Conservation (phyloP, 2,888 invertebrate genomes). For the Myopa tessellatipennis region DNA sequence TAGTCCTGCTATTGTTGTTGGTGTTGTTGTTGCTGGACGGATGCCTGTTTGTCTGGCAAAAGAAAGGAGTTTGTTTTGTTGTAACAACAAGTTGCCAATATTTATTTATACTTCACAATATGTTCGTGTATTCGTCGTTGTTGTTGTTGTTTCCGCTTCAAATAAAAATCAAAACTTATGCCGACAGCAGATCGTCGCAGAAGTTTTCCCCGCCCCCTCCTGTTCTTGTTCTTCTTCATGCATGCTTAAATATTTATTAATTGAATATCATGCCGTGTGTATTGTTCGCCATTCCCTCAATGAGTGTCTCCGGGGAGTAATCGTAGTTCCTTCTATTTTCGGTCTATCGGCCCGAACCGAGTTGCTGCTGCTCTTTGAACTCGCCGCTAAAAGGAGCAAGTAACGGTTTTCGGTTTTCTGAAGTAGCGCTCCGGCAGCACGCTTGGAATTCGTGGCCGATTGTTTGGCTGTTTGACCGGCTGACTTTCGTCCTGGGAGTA, state of each 20-base stretch:
- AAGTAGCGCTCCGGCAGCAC: slow-evolving; percentile 8
- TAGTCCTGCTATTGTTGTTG: background rate
- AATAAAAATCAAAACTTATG: slow-evolving; percentile 21
- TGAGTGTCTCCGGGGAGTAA: slow-evolving; percentile 24
- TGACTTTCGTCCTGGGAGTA: slow-evolving; percentile 13
- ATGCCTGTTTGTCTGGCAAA: slow-evolving; percentile 21
- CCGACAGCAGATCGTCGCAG: background rate
- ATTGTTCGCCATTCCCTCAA: background rate
- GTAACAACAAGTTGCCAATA: slow-evolving; percentile 27
- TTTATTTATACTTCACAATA: background rate
- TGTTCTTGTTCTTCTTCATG: background rate
- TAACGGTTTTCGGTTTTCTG: slow-evolving; percentile 33
- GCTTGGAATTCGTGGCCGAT: slow-evolving; percentile 9
- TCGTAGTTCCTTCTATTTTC: background rate
- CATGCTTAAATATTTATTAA: slow-evolving; percentile 25
- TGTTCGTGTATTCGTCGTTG: background rate
- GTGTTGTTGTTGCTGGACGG: background rate
- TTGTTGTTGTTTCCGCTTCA: slow-evolving; percentile 8
- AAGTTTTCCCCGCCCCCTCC: background rate
- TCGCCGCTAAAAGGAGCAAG: slow-evolving; percentile 23
- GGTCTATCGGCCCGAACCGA: background rate
- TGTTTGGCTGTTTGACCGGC: too few relatives aligned
- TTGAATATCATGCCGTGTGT: slow-evolving; percentile 21
- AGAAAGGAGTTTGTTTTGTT: slow-evolving; percentile 9
- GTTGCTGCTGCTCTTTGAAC: slow-evolving; percentile 17